phyloP scores from a whole-genome alignment of 2,797 vertebrate species.

The Phoeniculus purpureus region DNA sequence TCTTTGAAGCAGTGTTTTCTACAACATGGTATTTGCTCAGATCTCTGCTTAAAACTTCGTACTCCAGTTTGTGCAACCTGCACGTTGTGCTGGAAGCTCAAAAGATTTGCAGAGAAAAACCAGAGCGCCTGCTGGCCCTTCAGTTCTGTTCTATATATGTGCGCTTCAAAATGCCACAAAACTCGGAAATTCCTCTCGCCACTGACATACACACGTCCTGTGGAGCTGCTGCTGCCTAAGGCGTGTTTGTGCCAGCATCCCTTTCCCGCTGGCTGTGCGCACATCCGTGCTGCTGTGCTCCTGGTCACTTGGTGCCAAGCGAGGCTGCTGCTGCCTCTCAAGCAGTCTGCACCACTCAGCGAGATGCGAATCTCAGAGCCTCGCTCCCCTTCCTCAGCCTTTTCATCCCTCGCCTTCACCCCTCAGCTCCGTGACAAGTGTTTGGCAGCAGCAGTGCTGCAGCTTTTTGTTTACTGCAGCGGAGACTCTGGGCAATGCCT shows the following conservation, averaged over 20 bases:
- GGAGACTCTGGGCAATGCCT: rapidly evolving
- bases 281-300: rapidly evolving
- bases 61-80: not conserved
- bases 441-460: not conserved
- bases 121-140: not conserved
- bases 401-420: not conserved
- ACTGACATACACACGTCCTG: rapidly evolving
- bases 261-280: not conserved
- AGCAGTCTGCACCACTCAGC: rapidly evolving
- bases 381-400: not conserved
- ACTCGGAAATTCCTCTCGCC: rapidly evolving
- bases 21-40: rapidly evolving
- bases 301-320: not conserved
- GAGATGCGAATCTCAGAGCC: rapidly evolving
- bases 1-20: not conserved
- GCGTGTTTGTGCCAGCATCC: rapidly evolving
- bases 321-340: not conserved
- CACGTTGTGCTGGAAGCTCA: not conserved
- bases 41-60: not conserved
- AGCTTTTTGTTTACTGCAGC: not conserved
- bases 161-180: not conserved
- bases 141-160: not conserved
- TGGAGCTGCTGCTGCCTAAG: too few species aligned
- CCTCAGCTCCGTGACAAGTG: not conserved
- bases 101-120: not conserved